A percentile compares a stretch with the other conserved stretches of the same genome.
These are phyloP conservation scores for Huso huso DNA, from an alignment of 2,797 vertebrate species.

Conservation along the genomic window DNA sequence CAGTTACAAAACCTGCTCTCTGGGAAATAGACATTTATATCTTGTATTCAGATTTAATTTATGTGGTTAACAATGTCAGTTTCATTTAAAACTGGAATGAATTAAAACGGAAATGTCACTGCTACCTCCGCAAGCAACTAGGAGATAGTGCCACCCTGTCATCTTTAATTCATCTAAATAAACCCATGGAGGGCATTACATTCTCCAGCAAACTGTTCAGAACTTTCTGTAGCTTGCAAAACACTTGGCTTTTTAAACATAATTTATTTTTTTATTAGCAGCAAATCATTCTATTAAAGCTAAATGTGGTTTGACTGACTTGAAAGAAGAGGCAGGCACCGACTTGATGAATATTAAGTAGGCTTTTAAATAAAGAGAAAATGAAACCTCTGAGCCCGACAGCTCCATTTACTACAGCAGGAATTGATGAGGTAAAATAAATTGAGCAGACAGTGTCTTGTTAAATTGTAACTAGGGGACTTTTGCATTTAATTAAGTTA, in stretches of 20 bases:
- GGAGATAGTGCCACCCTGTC: conserved; percentile 40
- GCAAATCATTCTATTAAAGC: conserved; percentile 31
- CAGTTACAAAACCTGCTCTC: conserved; percentile 17
- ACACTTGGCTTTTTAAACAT: conserved; percentile 35
- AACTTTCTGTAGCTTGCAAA: conserved; percentile 24
- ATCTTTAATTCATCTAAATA: conserved; percentile 45
- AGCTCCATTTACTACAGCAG: conserved; percentile 6
- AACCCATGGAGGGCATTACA: conserved; percentile 29
- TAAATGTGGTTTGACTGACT: conserved; percentile 20
- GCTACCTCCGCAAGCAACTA: conserved; percentile 38
- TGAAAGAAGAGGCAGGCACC: conserved; percentile 16
- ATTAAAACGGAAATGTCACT: conserved; percentile 46
- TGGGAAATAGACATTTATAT: conserved; percentile 41
- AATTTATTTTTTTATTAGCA: conserved; percentile 31
- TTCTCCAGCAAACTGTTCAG: conserved; percentile 33
- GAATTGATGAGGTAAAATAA: not conserved
- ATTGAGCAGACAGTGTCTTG: conserved; percentile 1
- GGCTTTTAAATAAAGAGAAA: conserved; percentile 16
- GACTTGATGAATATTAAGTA: conserved; percentile 28
- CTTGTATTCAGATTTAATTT: conserved; percentile 47
- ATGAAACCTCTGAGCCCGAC: conserved; percentile 8
- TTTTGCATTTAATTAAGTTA: conserved; percentile 8
- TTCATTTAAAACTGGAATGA: conserved; percentile 44
- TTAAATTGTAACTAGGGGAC: conserved; percentile 5
- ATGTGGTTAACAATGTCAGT: conserved; percentile 57